Base-by-base conservation (phyloP, 2,797 vertebrate species). In the Carduelis carduelis region DNA sequence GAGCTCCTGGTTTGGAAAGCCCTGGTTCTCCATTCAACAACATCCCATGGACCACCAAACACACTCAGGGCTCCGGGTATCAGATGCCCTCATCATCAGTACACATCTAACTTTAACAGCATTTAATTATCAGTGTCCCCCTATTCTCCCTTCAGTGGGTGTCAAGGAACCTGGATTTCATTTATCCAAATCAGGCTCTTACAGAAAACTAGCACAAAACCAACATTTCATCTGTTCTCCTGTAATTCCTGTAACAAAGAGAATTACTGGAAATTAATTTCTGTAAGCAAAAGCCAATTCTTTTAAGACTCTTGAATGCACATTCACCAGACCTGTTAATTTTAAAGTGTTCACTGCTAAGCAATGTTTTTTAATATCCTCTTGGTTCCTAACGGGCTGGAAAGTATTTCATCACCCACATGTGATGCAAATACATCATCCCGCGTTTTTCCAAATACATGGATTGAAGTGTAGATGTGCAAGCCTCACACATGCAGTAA, bases 371-470 rank as follows among this genome's bases (percentile, higher is more conserved):
- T 97, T 94, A 96, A 97, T 88, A 91, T 95, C 91, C 92, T 96
- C 72, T 91, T 63, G 87, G 95, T 96, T 92, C 87, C 92, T 95
- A 95, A 93, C 35, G 6, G 94, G 83, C 86, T 96, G 93, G 92
- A 97, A 97, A 96, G 79, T 93, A 97, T 95, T 96, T 94, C 96
- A 97, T 96, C 94, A 95, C 94, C 87, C 91, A 76, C 89, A 95
- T 74, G 91, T 95, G 95, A 95, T 95, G 94, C 87, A 92, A 97
- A 96, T 96, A 95, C 92, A 97, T 95, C 96, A 94, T n/a, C 91
- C 80, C 3, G 30, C 23, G 10, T 91, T 93, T 86, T 95, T 95
- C 95, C 94, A 95, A 95, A 88, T 79, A 74, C 43, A 93, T 56
- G 84, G 87, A 92, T n/a, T 92, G 94, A 95, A 91, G 93, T 63